Evolutionary conservation across 2,888 invertebrate genomes (phyloP).

Genomic region (Phortica okadai): DNA sequence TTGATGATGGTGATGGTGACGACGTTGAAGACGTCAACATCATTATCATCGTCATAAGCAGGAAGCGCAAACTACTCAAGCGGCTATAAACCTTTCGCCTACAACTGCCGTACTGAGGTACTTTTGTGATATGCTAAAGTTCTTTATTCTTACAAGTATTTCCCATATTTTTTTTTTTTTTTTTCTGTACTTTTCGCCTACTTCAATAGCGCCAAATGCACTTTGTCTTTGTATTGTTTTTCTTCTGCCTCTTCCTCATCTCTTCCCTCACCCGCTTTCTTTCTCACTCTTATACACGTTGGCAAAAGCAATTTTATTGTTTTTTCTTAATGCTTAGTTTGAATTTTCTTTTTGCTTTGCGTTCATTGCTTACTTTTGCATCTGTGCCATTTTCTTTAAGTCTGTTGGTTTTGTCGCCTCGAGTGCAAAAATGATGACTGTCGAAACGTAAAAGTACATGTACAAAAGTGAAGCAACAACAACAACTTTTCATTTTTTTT

Average conservation of each 20-base stretch:
- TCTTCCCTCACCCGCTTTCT: background rate
- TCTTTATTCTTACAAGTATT: background rate
- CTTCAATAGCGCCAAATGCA: constrained; percentile 8
- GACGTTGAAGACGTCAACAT: background rate
- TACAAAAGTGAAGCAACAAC: background rate
- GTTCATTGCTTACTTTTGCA: constrained; percentile 23
- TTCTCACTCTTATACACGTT: background rate
- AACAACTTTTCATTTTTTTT: background rate
- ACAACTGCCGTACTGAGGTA: constrained; percentile 19
- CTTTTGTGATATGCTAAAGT: constrained; percentile 1
- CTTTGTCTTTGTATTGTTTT: constrained; percentile 8
- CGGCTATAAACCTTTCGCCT: constrained; percentile 52
- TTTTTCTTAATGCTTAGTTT: constrained; percentile 8
- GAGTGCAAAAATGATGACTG: constrained; percentile 18
- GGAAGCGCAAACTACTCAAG: constrained; percentile 48
- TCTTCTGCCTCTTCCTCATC: background rate
- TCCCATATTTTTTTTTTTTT: background rate
- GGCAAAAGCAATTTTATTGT: constrained; percentile 2
- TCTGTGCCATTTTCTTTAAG: constrained; percentile 8
- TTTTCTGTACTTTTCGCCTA: constrained; percentile 2
- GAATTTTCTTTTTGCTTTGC: constrained; percentile 7
- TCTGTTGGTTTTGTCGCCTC: constrained; percentile 27
- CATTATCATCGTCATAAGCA: constrained; percentile 24
- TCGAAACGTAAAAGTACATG: background rate
- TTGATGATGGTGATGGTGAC: background rate